phyloP scores from a whole-genome alignment of 2,113 vertebrate genomes.

The Herpailurus yagouaroundi region DNA sequence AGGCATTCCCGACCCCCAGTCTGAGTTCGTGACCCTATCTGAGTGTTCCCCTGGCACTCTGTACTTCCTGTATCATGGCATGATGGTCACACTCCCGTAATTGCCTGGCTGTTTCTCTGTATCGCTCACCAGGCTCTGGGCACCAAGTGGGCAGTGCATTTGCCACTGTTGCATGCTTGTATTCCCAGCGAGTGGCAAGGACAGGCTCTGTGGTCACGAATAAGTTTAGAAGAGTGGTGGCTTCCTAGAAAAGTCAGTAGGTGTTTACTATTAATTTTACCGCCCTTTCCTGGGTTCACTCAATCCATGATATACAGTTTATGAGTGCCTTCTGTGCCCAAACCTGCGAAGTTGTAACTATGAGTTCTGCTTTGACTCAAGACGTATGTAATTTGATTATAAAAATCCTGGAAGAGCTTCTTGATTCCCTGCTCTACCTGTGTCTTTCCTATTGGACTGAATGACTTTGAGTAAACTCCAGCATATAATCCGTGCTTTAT shows the following conservation, averaged over 20 bases:
- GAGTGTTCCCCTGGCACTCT: not conserved
- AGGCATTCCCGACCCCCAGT: not conserved
- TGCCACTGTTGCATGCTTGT: not conserved
- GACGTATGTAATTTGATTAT: not conserved
- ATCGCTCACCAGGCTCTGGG: not conserved
- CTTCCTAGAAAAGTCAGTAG: not conserved
- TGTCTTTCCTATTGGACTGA: not conserved
- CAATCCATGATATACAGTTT: not conserved
- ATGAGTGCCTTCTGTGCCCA: not conserved
- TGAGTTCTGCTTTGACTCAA: not conserved
- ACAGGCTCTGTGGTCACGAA: not conserved
- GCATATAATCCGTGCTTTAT: not conserved
- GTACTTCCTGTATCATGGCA: accelerated
- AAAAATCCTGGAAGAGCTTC: not conserved
- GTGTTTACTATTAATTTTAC: not conserved
- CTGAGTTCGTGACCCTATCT: not conserved
- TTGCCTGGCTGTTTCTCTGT: not conserved
- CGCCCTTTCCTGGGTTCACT: not conserved
- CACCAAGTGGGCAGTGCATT: not conserved
- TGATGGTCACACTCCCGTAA: not conserved
- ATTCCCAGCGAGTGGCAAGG: not conserved
- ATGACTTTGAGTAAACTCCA: not conserved
- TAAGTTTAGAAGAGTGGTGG: not conserved
- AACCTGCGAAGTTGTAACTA: not conserved
- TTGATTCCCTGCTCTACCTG: not conserved